These are phyloP conservation scores for Diacarnus erythraeanus DNA, from an alignment of 37 sponge, comb jelly and placozoan species.

Conservation along the genomic window DNA sequence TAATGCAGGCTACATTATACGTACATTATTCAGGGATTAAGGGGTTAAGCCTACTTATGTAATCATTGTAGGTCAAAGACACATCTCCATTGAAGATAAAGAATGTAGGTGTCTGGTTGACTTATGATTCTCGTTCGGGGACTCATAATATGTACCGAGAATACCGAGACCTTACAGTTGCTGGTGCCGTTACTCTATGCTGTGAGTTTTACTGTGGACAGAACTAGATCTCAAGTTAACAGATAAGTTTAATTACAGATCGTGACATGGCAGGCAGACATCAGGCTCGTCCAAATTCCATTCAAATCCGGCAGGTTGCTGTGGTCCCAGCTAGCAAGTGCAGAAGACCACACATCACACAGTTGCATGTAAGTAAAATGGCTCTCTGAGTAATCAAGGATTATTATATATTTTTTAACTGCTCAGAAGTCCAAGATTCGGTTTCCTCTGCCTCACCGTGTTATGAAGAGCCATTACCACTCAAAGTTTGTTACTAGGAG, in stretches of 20 bases:
- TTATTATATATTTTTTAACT: not conserved
- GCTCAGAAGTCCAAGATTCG: slow-evolving; percentile 82
- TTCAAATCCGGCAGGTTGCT: slow-evolving; percentile 93
- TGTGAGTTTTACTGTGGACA: slow-evolving; percentile 82
- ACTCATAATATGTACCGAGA: slow-evolving; percentile 99
- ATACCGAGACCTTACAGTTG: slow-evolving; percentile 90
- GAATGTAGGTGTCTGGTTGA: slow-evolving; percentile 97
- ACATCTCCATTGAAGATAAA: slow-evolving; percentile 86
- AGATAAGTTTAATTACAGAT: slow-evolving; percentile 44
- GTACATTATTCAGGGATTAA: not conserved
- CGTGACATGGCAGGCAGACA: slow-evolving; percentile 99
- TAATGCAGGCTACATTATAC: slow-evolving; percentile 9
- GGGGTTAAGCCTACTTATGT: not conserved
- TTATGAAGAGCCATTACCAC: slow-evolving; percentile 78
- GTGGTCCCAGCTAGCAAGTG: slow-evolving; percentile 80
- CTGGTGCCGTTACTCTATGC: slow-evolving; percentile 95
- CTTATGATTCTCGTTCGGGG: slow-evolving; percentile 96
- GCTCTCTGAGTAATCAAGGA: too few species aligned
- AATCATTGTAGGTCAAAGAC: slow-evolving; percentile 64
- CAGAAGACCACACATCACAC: slow-evolving; percentile 74
- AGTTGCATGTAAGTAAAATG: slow-evolving; percentile 91
- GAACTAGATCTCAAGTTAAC: not conserved
- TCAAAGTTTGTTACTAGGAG: slow-evolving; percentile 80
- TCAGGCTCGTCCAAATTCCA: slow-evolving; percentile 82
- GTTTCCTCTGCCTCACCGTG: slow-evolving; percentile 96